A percentile compares a stretch with the other conserved stretches of the same genome.
Conservation (phyloP, 2,113 vertebrate species). For the Amblyornis subalaris region DNA sequence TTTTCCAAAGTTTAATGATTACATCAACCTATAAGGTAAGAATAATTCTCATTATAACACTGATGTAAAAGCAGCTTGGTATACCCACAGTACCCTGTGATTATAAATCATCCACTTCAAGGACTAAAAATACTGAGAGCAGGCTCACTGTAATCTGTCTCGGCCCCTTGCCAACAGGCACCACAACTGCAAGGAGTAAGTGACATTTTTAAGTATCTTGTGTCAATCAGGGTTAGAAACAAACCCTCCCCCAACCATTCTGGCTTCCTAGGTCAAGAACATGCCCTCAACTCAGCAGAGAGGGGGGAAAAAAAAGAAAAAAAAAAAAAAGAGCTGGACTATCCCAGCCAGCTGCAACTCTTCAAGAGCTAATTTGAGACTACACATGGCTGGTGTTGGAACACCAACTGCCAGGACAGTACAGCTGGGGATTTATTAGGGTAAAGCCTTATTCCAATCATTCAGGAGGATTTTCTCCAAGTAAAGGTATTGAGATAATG, state of each 20-base stretch:
- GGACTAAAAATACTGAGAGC: background rate
- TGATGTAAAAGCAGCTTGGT: background rate
- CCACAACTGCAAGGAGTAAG: background rate
- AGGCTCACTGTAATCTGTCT: background rate
- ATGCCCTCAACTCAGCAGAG: background rate
- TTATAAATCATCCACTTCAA: background rate
- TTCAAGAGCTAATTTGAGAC: conserved; percentile 2
- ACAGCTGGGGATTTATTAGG: conserved; percentile 1
- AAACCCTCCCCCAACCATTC: background rate
- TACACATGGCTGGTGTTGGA: background rate
- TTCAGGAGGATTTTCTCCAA: background rate
- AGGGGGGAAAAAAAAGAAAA: no score
- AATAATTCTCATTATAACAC: background rate
- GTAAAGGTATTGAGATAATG: background rate
- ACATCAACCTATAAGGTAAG: conserved; percentile 81
- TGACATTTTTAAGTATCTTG: background rate
- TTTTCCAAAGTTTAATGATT: conserved; percentile 92
- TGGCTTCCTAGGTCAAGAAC: background rate
- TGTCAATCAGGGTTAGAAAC: background rate
- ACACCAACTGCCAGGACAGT: background rate
- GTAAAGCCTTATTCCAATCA: background rate
- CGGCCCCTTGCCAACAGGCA: background rate
- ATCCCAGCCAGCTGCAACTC: conserved; percentile 29
- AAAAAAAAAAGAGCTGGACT: background rate
- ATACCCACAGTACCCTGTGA: background rate